Conservation (phyloP, 1,140 invertebrate genomes). For the Gryllus bimaculatus region DNA sequence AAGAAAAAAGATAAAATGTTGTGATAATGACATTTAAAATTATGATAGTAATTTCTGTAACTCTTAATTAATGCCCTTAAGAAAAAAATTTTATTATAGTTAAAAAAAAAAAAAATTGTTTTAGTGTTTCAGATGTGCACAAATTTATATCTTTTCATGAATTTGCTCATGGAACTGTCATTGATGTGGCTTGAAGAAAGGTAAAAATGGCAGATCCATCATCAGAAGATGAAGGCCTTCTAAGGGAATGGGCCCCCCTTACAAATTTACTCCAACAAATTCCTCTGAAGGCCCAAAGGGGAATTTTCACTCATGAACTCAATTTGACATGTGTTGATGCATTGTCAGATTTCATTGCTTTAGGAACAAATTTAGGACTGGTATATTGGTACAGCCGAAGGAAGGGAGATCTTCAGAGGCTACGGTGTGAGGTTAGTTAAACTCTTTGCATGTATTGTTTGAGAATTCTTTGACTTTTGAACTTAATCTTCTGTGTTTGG, state of each 20-base stretch:
- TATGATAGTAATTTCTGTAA: no score
- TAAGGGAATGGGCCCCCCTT: slow-evolving; percentile 73
- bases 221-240: slow-evolving; percentile 45
- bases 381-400: slow-evolving; percentile 78
- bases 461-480: not conserved
- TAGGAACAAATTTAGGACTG: slow-evolving; percentile 77
- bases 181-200: not conserved
- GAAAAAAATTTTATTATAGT: no score
- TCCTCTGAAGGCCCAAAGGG: slow-evolving; percentile 64
- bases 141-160: no score
- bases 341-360: slow-evolving; percentile 64
- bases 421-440: slow-evolving; percentile 62
- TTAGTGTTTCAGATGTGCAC: no score
- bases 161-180: no score
- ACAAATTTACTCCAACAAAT: slow-evolving; percentile 67
- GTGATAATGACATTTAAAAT: no score
- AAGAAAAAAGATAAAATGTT: no score
- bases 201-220: slow-evolving; percentile 13
- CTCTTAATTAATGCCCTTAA: no score
- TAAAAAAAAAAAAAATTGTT: no score
- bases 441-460: not conserved
- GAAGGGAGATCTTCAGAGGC: slow-evolving; percentile 60
- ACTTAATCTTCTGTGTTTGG: no score
- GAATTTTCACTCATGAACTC: slow-evolving; percentile 67
- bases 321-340: slow-evolving; percentile 77